Percentiles rank a stretch among this genome's conserved stretches.
Evolutionary conservation across 1,140 invertebrate genomes (phyloP).

Genomic region (Drosophila repleta): DNA sequence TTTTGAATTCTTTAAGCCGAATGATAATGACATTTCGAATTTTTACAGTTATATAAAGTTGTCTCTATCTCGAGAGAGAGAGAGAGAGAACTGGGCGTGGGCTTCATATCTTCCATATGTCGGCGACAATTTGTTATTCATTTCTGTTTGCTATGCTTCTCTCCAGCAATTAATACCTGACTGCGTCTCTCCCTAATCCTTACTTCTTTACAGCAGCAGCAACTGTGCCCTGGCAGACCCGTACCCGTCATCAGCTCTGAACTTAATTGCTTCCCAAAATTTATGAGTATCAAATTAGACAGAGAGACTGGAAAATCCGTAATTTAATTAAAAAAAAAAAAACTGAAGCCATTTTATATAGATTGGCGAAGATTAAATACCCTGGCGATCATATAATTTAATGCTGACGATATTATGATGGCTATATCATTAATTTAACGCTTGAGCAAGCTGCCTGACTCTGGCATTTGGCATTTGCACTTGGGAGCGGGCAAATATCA

Average conservation of each 20-base stretch:
- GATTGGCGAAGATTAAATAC: neutral
- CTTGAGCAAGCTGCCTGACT: too few species aligned
- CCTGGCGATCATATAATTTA: neutral
- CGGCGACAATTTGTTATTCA: neutral
- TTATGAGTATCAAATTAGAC: conserved; percentile 30
- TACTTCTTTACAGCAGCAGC: neutral
- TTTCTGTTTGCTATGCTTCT: neutral
- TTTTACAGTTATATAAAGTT: neutral
- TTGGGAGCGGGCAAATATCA: too few species aligned
- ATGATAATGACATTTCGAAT: neutral
- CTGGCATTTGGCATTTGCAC: too few species aligned
- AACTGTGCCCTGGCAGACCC: neutral
- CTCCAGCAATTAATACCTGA: neutral
- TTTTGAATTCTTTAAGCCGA: neutral
- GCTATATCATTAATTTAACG: neutral
- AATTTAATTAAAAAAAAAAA: conserved; percentile 37
- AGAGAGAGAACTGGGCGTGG: neutral
- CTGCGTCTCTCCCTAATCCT: neutral
- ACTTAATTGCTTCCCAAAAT: conserved; percentile 65
- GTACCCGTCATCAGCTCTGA: conserved; percentile 8
- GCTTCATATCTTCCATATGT: neutral
- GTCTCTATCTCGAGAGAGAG: neutral
- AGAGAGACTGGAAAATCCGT: conserved; percentile 14
- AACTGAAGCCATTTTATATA: neutral
- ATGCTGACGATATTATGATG: neutral